A percentile compares a stretch with the other conserved stretches of the same genome.
Evolutionary conservation across 1,140 invertebrate genomes (phyloP).

Genomic region (Drosophila simulans): DNA sequence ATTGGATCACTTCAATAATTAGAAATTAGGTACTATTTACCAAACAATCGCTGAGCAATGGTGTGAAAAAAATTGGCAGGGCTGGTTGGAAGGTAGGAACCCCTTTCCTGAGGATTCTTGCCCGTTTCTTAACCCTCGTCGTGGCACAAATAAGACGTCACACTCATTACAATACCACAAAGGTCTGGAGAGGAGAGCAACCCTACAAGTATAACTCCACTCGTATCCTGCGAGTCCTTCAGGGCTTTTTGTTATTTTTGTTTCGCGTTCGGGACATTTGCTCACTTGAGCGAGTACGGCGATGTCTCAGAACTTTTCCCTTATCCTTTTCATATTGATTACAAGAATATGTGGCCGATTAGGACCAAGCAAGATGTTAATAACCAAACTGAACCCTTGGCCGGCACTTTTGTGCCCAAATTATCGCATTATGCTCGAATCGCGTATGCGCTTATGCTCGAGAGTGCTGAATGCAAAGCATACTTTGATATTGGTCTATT

Average conservation of each 20-base stretch:
- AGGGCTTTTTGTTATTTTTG: slow-evolving; percentile 77
- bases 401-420: slow-evolving; percentile 73
- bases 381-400: slow-evolving; percentile 16
- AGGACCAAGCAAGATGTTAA: slow-evolving; percentile 44
- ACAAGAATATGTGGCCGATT: slow-evolving; percentile 61
- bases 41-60: slow-evolving; percentile 61
- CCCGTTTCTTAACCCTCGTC: slow-evolving; percentile 32
- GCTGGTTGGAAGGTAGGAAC: background rate
- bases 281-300: slow-evolving; percentile 61
- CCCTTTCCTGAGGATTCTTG: background rate
- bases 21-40: slow-evolving; percentile 65
- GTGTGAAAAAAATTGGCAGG: slow-evolving; percentile 58
- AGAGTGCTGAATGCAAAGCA: slow-evolving; percentile 50
- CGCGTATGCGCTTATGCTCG: background rate
- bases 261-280: slow-evolving; percentile 70
- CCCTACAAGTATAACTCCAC: slow-evolving; percentile 12
- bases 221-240: slow-evolving; percentile 20
- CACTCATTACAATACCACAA: slow-evolving; percentile 63
- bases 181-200: slow-evolving; percentile 23
- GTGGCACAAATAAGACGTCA: slow-evolving; percentile 63
- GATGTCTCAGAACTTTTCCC: slow-evolving; percentile 21
- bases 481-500: slow-evolving; percentile 72
- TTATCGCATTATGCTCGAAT: slow-evolving; percentile 57
- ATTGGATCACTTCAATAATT: slow-evolving; percentile 57
- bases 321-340: slow-evolving; percentile 57